Evolutionary conservation across 2,113 vertebrate genomes (phyloP).

Genomic region (Thamnaconus septentrionalis): DNA sequence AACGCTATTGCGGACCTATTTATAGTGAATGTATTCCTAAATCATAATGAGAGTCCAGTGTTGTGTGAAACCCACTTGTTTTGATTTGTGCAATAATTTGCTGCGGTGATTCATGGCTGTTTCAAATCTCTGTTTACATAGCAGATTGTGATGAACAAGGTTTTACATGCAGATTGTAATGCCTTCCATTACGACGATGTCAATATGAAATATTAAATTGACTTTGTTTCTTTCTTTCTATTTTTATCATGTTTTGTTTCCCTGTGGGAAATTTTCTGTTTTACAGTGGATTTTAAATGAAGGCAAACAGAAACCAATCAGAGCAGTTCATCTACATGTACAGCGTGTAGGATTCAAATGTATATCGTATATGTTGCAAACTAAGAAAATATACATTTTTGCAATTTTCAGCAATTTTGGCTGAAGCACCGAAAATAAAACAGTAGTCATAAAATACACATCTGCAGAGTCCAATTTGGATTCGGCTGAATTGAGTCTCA

Average conservation of each 20-base stretch:
- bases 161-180: constrained; percentile 3
- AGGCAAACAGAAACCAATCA: background rate
- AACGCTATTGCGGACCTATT: constrained; percentile 11
- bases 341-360: background rate
- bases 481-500: too few relatives aligned
- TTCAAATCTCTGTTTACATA: constrained; percentile 11
- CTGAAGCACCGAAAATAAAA: constrained; percentile 9
- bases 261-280: constrained; percentile 12
- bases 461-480: too few relatives aligned
- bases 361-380: background rate
- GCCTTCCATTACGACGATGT: background rate
- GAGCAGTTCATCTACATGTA: constrained; percentile 10
- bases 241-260: constrained; percentile 5
- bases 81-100: constrained; percentile 13
- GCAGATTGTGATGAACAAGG: constrained; percentile 4
- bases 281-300: background rate
- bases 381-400: background rate
- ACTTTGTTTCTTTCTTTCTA: constrained; percentile 4
- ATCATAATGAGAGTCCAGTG: constrained; percentile 8
- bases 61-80: constrained; percentile 6
- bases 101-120: constrained; percentile 11
- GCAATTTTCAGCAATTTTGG: background rate
- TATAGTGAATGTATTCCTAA: background rate
- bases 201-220: background rate
- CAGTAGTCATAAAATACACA: too few relatives aligned